Evolutionary conservation across 2,113 vertebrate species (phyloP).

Genomic region (Canis aureus): DNA sequence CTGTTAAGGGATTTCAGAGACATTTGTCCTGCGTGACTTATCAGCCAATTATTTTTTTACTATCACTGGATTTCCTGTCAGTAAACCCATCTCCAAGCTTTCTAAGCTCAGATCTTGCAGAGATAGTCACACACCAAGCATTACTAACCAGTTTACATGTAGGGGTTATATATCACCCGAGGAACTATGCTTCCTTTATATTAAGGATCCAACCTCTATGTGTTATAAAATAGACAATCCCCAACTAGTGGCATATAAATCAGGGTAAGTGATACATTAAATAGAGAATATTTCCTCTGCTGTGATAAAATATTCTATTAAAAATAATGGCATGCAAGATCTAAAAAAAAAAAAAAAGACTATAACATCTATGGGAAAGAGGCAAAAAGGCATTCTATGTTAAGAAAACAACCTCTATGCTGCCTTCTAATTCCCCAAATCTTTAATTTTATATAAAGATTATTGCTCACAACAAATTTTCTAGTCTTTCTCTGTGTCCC

Average conservation of each 20-base stretch:
- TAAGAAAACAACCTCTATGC: conserved; percentile 54
- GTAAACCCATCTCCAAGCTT: not conserved
- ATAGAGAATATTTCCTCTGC: not conserved
- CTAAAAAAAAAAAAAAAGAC: conserved; percentile 48
- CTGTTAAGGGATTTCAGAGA: not conserved
- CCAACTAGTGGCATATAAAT: not conserved
- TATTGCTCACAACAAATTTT: conserved; percentile 70
- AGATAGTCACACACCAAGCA: not conserved
- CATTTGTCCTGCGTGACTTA: not conserved
- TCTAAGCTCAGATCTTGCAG: not conserved
- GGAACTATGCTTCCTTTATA: not conserved
- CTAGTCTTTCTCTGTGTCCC: conserved; percentile 77
- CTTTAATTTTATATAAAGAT: conserved; percentile 70
- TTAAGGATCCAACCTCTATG: not conserved
- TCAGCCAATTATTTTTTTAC: not conserved
- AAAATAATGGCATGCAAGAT: not conserved
- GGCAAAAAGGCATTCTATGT: not conserved
- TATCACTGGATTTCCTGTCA: not conserved
- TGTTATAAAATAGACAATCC: conserved; percentile 17
- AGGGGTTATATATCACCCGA: not conserved
- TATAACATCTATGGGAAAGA: not conserved
- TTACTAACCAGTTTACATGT: not conserved
- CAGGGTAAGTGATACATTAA: conserved; percentile 46
- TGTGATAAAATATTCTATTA: conserved; percentile 57
- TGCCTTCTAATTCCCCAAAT: conserved; percentile 31